Evolutionary conservation across 2,888 invertebrate genomes (phyloP), one percentile per base, ranked within the genome.

Genomic region (Scaptomyza reducta): DNA sequence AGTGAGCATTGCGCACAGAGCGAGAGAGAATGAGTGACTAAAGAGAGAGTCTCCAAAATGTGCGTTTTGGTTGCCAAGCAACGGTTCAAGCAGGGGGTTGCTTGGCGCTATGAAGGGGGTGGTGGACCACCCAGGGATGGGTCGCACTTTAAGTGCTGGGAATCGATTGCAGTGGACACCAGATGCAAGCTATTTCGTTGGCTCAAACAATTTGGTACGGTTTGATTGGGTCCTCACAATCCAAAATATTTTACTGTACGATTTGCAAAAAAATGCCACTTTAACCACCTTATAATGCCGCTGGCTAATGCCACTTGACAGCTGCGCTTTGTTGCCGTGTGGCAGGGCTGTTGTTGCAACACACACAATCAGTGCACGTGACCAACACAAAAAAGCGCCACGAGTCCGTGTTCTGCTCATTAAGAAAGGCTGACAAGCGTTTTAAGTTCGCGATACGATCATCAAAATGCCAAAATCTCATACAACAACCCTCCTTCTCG

Each of bases 141-240:
- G 45, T 40, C 47, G 55, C 41, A 41, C 58, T 38, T 6, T 4
- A 51, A 54, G 45, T 42, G 55, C 57, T 87, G 87, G 72, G 85
- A 88, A 87, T 81, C 79, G 74, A 81, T 79, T 83, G 57, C 62
- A 73, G 70, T 72, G 79, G 79, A 75, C 89, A 89, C 88, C 89
- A 89, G 89, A 89, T 89, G 89, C 89, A 89, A 88, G 47, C 63
- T 60, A 51, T 87, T 78, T 78, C 84, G 89, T 89, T 89, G 89
- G 88, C 50, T 57, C 76, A 59, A 55, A 6, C 35, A 18, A 70
- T 66, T 63, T 38, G 67, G 29, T 50, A 42, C 40, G 70, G 56
- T 73, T 35, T 77, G 82, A 85, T 85, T 82, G 80, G 80, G 70
- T 74, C 71, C 57, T 40, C 51, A 64, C 50, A 25, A 49, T 27